A percentile compares a stretch with the other conserved stretches of the same genome.
These are phyloP conservation scores for Ascaphus truei DNA, from an alignment of 2,113 vertebrate species.

Conservation along the genomic window DNA sequence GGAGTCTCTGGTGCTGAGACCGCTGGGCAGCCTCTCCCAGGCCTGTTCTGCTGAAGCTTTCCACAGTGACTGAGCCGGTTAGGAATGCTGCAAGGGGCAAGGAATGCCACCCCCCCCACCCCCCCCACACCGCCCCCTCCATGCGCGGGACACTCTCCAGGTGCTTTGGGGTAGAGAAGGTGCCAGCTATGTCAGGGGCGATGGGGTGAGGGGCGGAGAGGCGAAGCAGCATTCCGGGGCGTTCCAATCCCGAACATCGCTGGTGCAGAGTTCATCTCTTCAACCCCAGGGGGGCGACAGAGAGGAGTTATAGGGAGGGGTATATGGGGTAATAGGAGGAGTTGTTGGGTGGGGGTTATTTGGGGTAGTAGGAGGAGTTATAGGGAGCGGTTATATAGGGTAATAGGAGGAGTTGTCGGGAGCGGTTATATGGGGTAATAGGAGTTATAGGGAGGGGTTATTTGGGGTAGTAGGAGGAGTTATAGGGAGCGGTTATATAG, in stretches of 20 bases:
- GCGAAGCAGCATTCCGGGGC: constrained; percentile 22
- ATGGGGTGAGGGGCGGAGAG: constrained; percentile 8
- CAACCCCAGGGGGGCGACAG: no score
- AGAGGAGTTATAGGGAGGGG: background rate
- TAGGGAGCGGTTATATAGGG: background rate
- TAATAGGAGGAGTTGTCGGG: no score
- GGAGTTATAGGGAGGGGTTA: no score
- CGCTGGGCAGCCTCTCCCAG: constrained; percentile 18
- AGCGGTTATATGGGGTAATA: no score
- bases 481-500: no score
- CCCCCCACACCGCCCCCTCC: no score
- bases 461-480: no score
- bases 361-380: background rate
- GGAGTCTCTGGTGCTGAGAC: background rate
- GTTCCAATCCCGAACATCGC: constrained; percentile 4
- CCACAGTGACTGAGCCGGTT: constrained; percentile 4
- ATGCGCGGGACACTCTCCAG: constrained; percentile 29
- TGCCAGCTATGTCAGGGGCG: constrained; percentile 14
- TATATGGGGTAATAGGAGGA: background rate
- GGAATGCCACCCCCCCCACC: constrained; percentile 2
- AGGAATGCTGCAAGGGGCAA: constrained; percentile 13
- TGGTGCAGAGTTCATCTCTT: constrained; percentile 5
- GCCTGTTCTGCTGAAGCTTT: background rate
- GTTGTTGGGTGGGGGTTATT: no score
- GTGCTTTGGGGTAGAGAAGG: constrained; percentile 17